Percentiles rank a stretch among this genome's conserved stretches.
Conservation (phyloP, 2,113 vertebrate genomes). For the Machaerirhynchus nigripectus region DNA sequence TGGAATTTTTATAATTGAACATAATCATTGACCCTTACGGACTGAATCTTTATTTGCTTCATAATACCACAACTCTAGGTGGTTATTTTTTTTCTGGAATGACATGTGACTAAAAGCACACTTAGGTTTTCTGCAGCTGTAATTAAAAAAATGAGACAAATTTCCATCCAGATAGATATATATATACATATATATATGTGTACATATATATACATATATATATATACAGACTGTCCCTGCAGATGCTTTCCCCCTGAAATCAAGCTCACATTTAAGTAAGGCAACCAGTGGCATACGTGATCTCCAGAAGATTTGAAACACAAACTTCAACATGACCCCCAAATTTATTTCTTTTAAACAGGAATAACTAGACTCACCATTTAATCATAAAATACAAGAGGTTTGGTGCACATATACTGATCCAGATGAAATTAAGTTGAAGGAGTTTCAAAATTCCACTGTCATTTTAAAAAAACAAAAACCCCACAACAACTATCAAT, state of each 20-base stretch:
- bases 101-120: background rate
- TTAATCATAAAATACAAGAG: background rate
- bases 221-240: background rate
- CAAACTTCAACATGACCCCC: background rate
- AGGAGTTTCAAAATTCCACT: background rate
- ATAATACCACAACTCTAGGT: background rate
- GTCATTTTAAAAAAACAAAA: background rate
- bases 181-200: background rate
- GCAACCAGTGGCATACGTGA: background rate
- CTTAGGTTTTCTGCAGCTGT: background rate
- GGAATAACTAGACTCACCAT: background rate
- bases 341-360: background rate
- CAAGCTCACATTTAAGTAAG: background rate
- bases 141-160: background rate
- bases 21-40: background rate
- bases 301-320: background rate
- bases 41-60: background rate
- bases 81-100: background rate
- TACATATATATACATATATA: too few relatives aligned
- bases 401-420: background rate
- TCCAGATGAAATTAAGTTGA: background rate
- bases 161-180: background rate
- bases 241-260: background rate
- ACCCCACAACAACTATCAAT: background rate
- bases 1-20: background rate